These are phyloP conservation scores for Diorhabda elongata DNA, from an alignment of 1,140 invertebrate species.

Conservation along the genomic window DNA sequence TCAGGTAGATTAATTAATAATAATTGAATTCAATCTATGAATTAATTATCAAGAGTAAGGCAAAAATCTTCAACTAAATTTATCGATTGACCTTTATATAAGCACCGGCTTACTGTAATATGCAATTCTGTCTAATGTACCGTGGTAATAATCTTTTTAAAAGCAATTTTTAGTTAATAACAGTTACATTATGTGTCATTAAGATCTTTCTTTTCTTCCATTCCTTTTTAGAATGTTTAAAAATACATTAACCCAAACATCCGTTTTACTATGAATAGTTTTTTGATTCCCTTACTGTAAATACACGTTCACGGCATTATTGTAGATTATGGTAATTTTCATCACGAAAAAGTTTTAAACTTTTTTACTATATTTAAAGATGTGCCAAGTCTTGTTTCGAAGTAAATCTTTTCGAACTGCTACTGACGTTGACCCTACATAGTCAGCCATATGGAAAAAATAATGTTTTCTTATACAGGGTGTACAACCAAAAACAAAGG, in stretches of 20 bases:
- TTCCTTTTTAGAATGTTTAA: not conserved
- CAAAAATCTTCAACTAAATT: too few relatives aligned
- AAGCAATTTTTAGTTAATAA: slow-evolving; percentile 1
- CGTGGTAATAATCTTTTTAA: not conserved
- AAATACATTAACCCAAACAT: slow-evolving; percentile 1
- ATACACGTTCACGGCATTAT: slow-evolving; percentile 2
- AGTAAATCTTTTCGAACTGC: too few relatives aligned
- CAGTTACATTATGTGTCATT: not conserved
- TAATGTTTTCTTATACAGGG: too few relatives aligned
- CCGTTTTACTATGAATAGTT: not conserved
- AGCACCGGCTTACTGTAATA: not conserved
- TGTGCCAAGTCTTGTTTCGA: too few relatives aligned
- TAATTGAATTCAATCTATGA: too few relatives aligned
- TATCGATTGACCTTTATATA: too few relatives aligned
- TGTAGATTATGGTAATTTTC: not conserved
- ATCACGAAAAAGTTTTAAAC: not conserved
- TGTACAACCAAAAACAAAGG: too few relatives aligned
- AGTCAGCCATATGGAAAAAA: too few relatives aligned
- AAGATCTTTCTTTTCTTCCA: not conserved
- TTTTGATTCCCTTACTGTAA: slow-evolving; percentile 2
- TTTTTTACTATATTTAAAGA: not conserved
- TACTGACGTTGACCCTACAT: too few relatives aligned
- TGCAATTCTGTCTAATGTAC: not conserved
- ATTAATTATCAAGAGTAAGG: too few relatives aligned
- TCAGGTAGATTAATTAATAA: too few relatives aligned